Percentiles rank a stretch among this genome's conserved stretches.
Evolutionary conservation across 2,888 invertebrate genomes (phyloP).

Genomic region (Aspidiotus rigidus): DNA sequence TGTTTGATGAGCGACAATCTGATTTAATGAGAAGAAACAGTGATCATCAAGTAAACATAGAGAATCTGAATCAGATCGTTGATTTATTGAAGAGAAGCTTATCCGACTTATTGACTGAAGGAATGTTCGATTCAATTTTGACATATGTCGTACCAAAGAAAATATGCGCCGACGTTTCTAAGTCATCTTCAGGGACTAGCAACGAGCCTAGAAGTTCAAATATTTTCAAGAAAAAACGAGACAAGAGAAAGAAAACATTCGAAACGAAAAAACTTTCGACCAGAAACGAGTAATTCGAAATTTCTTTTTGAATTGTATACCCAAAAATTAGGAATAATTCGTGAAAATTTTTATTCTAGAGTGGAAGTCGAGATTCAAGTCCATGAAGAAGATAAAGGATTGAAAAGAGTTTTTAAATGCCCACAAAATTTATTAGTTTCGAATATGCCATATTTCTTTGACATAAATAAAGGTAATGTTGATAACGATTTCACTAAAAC

Average conservation of each 20-base stretch:
- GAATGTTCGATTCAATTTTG: conserved; percentile 69
- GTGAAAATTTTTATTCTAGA: conserved; percentile 43
- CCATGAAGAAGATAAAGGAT: conserved; percentile 84
- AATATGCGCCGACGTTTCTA: no score
- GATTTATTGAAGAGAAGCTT: conserved; percentile 43
- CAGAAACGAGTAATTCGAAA: conserved; percentile 36
- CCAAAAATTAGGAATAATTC: neutral
- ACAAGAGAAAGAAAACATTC: conserved; percentile 21
- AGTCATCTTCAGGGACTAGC: no score
- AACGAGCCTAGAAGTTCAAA: no score
- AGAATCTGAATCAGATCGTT: conserved; percentile 15
- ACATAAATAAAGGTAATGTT: conserved; percentile 60
- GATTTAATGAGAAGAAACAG: neutral
- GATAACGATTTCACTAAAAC: neutral
- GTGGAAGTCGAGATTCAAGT: conserved; percentile 87
- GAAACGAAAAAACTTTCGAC: conserved; percentile 13
- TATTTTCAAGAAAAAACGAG: conserved; percentile 22
- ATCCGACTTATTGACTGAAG: conserved; percentile 65
- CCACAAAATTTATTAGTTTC: conserved; percentile 73
- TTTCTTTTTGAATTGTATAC: neutral
- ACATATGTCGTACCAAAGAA: conserved; percentile 58
- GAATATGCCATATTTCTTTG: conserved; percentile 93
- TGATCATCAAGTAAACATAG: conserved; percentile 7
- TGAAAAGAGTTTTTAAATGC: conserved; percentile 81
- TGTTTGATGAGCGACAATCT: conserved; percentile 3